Evolutionary conservation across 2,113 vertebrate genomes (phyloP).

Genomic region (Dasyurus viverrinus): DNA sequence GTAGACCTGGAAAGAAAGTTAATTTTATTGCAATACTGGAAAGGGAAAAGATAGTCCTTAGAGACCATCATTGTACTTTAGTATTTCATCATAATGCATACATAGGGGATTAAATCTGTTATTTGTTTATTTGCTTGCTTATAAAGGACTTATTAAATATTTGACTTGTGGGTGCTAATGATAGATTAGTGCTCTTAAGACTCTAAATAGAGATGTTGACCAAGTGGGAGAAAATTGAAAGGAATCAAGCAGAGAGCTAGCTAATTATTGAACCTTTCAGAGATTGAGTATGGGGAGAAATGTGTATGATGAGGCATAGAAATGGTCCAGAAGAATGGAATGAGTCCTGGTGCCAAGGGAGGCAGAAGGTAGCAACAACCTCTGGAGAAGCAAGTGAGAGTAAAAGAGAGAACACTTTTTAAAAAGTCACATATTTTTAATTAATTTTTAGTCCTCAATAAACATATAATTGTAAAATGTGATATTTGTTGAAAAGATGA

Average conservation of each 20-base stretch:
- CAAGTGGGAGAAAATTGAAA: constrained; percentile 44
- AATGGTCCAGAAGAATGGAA: constrained; percentile 43
- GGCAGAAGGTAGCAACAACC: background rate
- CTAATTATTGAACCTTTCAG: constrained; percentile 55
- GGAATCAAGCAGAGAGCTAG: constrained; percentile 37
- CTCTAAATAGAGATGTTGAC: constrained; percentile 49
- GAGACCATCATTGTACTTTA: constrained; percentile 18
- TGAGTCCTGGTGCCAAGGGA: constrained; percentile 36
- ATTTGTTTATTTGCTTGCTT: constrained; percentile 49
- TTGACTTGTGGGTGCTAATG: background rate
- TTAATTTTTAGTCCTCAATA: background rate
- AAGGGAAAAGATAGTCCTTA: background rate
- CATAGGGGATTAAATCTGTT: constrained; percentile 41
- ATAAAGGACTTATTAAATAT: constrained; percentile 54
- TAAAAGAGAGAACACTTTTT: constrained; percentile 8
- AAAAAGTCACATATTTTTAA: background rate
- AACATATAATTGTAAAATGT: background rate
- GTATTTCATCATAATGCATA: constrained; percentile 26
- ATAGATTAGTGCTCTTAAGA: constrained; percentile 22
- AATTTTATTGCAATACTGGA: too few relatives aligned
- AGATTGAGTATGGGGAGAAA: constrained; percentile 28
- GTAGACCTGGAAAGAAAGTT: too few relatives aligned
- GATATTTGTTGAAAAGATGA: background rate
- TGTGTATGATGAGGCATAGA: constrained; percentile 59
- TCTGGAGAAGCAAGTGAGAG: constrained; percentile 46